These are phyloP conservation scores for Cololabis saira DNA, from an alignment of 2,113 vertebrate species.

Conservation along the genomic window DNA sequence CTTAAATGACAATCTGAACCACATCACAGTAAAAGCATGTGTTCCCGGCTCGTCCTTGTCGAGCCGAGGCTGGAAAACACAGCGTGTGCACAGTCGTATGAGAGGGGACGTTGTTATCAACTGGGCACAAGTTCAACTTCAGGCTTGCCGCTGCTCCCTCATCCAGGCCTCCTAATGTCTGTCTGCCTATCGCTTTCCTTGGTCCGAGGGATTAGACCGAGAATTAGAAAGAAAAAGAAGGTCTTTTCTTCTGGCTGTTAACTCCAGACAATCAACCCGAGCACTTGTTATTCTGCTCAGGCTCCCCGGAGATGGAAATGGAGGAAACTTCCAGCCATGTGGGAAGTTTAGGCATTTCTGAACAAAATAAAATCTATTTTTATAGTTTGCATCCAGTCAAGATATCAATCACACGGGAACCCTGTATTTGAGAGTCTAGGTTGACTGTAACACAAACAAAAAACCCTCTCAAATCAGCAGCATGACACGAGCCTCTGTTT, in stretches of 20 bases:
- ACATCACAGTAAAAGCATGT: constrained; percentile 48
- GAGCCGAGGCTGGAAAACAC: constrained; percentile 20
- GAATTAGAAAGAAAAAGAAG: constrained; percentile 2
- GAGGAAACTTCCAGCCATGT: background rate
- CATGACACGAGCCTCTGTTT: no score
- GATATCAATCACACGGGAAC: background rate
- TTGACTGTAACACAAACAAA: no score
- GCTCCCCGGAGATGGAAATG: constrained; percentile 23
- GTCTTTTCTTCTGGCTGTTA: constrained; percentile 50
- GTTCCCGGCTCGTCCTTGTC: no score
- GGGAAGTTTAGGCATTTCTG: constrained; percentile 12
- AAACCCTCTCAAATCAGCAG: no score
- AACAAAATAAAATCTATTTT: background rate
- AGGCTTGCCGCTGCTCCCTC: constrained; percentile 26
- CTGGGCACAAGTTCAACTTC: constrained; percentile 41
- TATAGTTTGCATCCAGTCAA: background rate
- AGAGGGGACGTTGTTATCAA: constrained; percentile 37
- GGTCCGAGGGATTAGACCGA: constrained; percentile 31
- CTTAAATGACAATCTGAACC: constrained; percentile 15
- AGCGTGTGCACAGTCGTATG: constrained; percentile 31
- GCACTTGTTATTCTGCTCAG: constrained; percentile 67
- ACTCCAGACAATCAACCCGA: constrained; percentile 48
- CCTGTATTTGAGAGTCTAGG: no score
- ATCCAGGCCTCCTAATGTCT: constrained; percentile 14
- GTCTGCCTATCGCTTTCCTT: background rate